These are phyloP conservation scores for Polymixis flavicincta DNA, from an alignment of 2,888 invertebrate genomes.

Conservation along the genomic window DNA sequence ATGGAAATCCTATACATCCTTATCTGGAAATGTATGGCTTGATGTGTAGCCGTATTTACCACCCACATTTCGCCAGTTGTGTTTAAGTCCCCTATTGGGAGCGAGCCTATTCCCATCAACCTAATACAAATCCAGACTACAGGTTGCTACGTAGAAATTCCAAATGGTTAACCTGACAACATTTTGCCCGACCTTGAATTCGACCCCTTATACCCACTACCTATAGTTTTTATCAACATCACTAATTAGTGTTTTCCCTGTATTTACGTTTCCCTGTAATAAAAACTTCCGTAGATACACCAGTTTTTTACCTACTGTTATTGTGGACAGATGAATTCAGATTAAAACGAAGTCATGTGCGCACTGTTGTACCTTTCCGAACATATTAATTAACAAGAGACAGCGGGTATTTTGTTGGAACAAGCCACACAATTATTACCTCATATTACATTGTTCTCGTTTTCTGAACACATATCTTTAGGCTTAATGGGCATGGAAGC, in stretches of 20 bases:
- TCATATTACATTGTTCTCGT: constrained; percentile 16
- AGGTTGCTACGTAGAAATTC: neutral
- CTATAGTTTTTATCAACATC: too few relatives aligned
- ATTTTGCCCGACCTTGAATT: neutral
- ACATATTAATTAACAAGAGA: constrained; percentile 65
- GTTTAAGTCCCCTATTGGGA: neutral
- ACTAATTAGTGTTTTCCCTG: neutral
- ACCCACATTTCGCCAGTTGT: neutral
- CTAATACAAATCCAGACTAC: neutral
- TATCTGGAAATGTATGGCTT: too few relatives aligned
- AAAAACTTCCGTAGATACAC: neutral
- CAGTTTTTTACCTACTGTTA: constrained; percentile 1
- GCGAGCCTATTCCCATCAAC: neutral
- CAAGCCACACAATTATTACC: constrained; percentile 29
- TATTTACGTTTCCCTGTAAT: neutral
- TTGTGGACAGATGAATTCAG: constrained; percentile 68
- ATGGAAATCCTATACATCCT: too few relatives aligned
- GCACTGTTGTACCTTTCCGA: constrained; percentile 52
- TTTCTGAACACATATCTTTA: constrained; percentile 13
- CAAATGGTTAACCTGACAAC: neutral
- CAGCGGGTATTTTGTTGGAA: constrained; percentile 59
- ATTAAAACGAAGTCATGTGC: constrained; percentile 80
- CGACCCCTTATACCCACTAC: neutral
- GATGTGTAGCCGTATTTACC: neutral
- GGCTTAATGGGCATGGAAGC: neutral